Base-by-base conservation (phyloP, 2,888 invertebrate genomes). In the Luffia ferchaultella region DNA sequence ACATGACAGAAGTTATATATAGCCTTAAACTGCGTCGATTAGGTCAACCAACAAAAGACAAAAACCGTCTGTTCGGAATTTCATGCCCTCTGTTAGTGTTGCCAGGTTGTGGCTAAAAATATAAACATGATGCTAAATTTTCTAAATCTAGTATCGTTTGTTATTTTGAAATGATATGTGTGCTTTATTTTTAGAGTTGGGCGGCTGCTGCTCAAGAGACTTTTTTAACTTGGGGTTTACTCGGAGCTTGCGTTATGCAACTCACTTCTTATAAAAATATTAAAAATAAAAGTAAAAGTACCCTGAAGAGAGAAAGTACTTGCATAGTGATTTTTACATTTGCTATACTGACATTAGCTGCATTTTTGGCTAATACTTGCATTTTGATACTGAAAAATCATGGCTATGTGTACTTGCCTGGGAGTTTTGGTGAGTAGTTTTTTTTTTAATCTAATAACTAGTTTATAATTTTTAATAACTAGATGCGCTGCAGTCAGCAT, bases 121-220 rank as follows among this genome's bases (percentile, higher is more conserved):
- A n/a, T n/a, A n/a, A n/a, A n/a, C n/a, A n/a, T n/a, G n/a, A n/a
- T n/a, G n/a, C n/a, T n/a, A n/a, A n/a, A n/a, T n/a, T n/a, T n/a
- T n/a, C n/a, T n/a, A n/a, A n/a, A n/a, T n/a, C n/a, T n/a, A n/a
- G n/a, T n/a, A n/a, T n/a, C n/a, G n/a, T n/a, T n/a, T n/a, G n/a
- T n/a, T n/a, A n/a, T n/a, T n/a, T n/a, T n/a, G n/a, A n/a, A n/a
- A n/a, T n/a, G n/a, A 20, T n/a, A 1, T 49, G n/a, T n/a, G 40
- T 30, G 12, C 3, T 7, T 30, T 30, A 30, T 52, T 51, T 56
- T 1, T 76, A 93, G 89, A 90, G 94, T 58, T 96, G 96, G 96
- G 86, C 92, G 19, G 93, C 95, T 1, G 96, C 96, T 0, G 91
- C 93, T 16, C 91, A 95, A 66, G 96, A 96, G 73, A 90, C 90